phyloP scores from a whole-genome alignment of 2,888 invertebrate species.

The Sycophila texana region DNA sequence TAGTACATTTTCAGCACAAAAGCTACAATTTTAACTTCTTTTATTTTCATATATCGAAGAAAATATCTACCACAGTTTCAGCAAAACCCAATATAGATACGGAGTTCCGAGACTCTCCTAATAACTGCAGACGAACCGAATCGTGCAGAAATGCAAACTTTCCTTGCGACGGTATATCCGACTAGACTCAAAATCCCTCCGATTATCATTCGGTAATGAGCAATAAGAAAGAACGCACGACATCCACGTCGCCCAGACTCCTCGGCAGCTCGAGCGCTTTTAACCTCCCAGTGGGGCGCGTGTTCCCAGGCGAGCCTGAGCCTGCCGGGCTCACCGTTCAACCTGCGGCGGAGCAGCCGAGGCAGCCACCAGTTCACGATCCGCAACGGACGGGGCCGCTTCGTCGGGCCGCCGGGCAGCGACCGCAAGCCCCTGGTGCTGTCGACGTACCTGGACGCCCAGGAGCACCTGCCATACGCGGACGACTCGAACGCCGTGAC shows the following conservation, averaged over 20 bases:
- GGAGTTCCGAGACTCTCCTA: no score
- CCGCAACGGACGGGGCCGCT: conserved; percentile 87
- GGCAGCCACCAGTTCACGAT: conserved; percentile 95
- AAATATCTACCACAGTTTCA: no score
- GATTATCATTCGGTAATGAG: no score
- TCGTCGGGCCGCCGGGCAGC: conserved; percentile 87
- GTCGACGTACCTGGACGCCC: conserved; percentile 95
- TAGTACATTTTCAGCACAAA: no score
- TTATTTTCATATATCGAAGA: no score
- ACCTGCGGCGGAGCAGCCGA: conserved; percentile 91
- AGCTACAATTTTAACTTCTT: no score
- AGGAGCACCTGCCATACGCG: conserved; percentile 96
- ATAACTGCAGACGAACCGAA: no score
- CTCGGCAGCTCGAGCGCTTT: not conserved
- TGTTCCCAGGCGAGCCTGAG: conserved; percentile 92
- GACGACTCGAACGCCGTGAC: conserved; percentile 98
- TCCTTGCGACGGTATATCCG: no score
- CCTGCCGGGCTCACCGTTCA: conserved; percentile 97
- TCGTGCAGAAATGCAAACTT: no score
- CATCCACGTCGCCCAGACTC: not conserved
- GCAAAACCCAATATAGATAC: no score
- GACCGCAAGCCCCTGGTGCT: conserved; percentile 95
- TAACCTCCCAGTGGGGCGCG: conserved; percentile 20
- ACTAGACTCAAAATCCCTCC: no score
- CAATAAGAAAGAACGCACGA: no score